These are phyloP conservation scores for Epirrita christyi DNA, from an alignment of 2,888 invertebrate species.

Conservation along the genomic window DNA sequence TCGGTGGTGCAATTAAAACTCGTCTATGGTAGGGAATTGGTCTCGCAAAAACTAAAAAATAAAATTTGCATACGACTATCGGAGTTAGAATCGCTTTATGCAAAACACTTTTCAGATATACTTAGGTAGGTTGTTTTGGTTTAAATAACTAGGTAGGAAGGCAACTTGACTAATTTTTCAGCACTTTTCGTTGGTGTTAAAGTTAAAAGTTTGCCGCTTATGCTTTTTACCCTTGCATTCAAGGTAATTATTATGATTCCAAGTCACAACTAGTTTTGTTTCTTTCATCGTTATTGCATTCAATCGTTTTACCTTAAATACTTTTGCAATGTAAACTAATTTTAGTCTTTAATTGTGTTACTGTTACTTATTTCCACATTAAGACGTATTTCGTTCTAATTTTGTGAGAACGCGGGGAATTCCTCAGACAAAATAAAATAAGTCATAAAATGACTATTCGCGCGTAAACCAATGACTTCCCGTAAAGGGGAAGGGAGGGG, in stretches of 20 bases:
- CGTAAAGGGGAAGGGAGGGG: slow-evolving; percentile 35
- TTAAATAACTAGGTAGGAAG: slow-evolving; percentile 19
- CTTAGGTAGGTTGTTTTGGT: slow-evolving; percentile 2
- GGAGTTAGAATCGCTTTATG: slow-evolving; percentile 26
- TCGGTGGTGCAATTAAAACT: slow-evolving; percentile 77
- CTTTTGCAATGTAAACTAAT: no score
- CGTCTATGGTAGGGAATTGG: slow-evolving; percentile 44
- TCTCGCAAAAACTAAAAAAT: slow-evolving; percentile 29
- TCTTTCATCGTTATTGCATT: slow-evolving; percentile 9
- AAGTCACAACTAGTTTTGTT: slow-evolving; percentile 22
- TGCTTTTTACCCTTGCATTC: slow-evolving; percentile 61
- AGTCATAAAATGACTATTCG: slow-evolving; percentile 48
- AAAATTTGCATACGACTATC: slow-evolving; percentile 27
- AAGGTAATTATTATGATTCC: slow-evolving; percentile 77
- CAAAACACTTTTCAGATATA: slow-evolving; percentile 17
- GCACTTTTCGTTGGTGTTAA: slow-evolving; percentile 14
- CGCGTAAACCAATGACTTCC: slow-evolving; percentile 56
- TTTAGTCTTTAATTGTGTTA: slow-evolving; percentile 15
- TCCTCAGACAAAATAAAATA: slow-evolving; percentile 40
- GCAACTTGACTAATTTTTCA: slow-evolving; percentile 16
- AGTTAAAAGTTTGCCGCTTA: slow-evolving; percentile 41
- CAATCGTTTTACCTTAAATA: no score
- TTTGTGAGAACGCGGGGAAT: slow-evolving; percentile 25
- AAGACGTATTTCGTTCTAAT: slow-evolving; percentile 21
- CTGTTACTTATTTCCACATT: slow-evolving; percentile 12